These are phyloP conservation scores for Eupithecia tripunctaria DNA, from an alignment of 2,888 invertebrate species.

Conservation along the genomic window DNA sequence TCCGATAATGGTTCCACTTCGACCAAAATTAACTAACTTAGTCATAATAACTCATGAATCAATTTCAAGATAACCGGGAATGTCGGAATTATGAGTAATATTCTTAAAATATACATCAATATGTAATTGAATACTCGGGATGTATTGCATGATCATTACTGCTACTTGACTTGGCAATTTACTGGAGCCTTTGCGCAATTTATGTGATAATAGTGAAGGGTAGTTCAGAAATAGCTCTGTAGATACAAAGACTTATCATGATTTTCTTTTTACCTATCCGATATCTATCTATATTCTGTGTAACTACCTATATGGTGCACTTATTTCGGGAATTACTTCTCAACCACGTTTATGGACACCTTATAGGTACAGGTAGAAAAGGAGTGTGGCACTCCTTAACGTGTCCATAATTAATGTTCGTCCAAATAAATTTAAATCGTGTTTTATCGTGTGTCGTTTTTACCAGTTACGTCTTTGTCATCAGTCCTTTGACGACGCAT, in stretches of 20 bases:
- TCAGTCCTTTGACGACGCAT: slow-evolving; percentile 32
- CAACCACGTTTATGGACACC: background rate
- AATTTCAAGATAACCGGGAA: slow-evolving; percentile 51
- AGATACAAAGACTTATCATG: background rate
- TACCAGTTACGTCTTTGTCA: background rate
- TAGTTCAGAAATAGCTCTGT: background rate
- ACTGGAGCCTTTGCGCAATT: slow-evolving; percentile 64
- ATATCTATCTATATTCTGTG: background rate
- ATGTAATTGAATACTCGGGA: slow-evolving; percentile 55
- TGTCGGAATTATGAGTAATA: slow-evolving; percentile 60
- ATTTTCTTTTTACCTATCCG: background rate
- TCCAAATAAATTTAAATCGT: background rate
- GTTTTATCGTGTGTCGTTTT: background rate
- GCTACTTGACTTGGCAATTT: slow-evolving; percentile 74
- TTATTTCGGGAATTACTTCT: background rate
- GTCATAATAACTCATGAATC: slow-evolving; percentile 56
- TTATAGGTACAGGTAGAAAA: background rate
- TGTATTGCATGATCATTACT: slow-evolving; percentile 51
- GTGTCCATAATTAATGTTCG: background rate
- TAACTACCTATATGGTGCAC: background rate
- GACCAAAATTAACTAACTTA: slow-evolving; percentile 43
- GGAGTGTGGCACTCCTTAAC: background rate
- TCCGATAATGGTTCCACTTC: slow-evolving; percentile 24
- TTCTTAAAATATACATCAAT: slow-evolving; percentile 64
- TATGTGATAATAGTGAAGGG: slow-evolving; percentile 41